Evolutionary conservation across 2,888 invertebrate genomes (phyloP), one percentile per base, ranked within the genome.

Genomic region (Eustalomyia histrio): DNA sequence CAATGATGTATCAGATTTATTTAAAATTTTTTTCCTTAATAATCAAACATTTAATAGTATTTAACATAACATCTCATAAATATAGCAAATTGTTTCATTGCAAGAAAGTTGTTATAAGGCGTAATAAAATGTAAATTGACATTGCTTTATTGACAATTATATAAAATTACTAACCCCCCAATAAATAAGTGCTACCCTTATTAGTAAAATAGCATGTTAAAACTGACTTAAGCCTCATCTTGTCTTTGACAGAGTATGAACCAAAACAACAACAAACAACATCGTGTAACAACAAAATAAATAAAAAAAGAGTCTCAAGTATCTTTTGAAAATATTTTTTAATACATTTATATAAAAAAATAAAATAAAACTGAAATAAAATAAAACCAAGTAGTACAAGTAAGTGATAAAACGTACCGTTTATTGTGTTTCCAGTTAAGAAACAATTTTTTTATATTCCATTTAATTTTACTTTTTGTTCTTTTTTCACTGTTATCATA

Each of bases 271-370:
- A 52, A 50, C 53, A 24, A 65, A 69, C 50, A 64, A 69, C 16
- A 16, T 58, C 63, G 50, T 52, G 24, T 43, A 57, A 16, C 68
- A 68, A 29, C 33, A 29, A 47, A 33, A 50, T 60, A 60, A 64
- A 58, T 58, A 52, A 14, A 47, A 60, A 21, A 47, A 39, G 39
- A 74, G 69, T 69, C 74, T 73, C 71, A 75, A 81, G 81, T 78
- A 61, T 78, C 67, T 78, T 71, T 81, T 52, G 43, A 58, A 81
- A 78, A 78, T 78, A 78, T 81, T 81, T 80, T 81, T 81, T 78
- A 81, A 78, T 78, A 71, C 71, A 71, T 67, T 57, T 52, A 43
- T 29, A n/a, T 18, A 50, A 39, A 29, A 10, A 43, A 29, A 12
- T 53, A 39, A n/a, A n/a, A n/a, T n/a, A n/a, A n/a, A n/a, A n/a